phyloP scores from a whole-genome alignment of 1,140 invertebrate species.

The Planococcus citri region DNA sequence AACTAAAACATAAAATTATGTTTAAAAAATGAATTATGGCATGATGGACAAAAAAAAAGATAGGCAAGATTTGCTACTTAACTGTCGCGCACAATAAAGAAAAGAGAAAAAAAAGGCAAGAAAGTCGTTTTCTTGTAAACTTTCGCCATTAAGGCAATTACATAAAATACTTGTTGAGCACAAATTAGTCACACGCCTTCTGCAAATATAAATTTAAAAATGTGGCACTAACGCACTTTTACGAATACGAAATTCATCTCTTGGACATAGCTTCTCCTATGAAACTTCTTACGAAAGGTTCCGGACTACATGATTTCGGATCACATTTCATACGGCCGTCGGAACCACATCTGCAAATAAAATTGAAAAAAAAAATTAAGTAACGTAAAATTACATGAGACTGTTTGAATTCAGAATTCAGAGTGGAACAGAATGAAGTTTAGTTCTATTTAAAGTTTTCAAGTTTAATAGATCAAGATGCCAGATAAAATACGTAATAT shows the following conservation, averaged over 20 bases:
- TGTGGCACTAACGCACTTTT: background rate
- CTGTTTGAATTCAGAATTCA: background rate
- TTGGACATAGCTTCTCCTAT: constrained; percentile 48
- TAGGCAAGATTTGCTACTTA: background rate
- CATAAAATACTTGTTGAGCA: background rate
- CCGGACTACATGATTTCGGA: constrained; percentile 70
- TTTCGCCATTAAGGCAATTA: background rate
- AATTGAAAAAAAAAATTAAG: constrained; percentile 21
- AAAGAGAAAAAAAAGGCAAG: background rate
- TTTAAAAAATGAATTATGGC: background rate
- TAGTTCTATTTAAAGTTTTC: background rate
- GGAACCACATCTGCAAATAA: constrained; percentile 59
- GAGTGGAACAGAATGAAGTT: background rate
- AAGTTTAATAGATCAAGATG: too few relatives aligned
- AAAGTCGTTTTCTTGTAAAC: background rate
- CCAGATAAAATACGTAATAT: too few relatives aligned
- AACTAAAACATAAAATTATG: background rate
- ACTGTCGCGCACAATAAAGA: background rate
- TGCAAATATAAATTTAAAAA: background rate
- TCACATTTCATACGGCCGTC: constrained; percentile 88
- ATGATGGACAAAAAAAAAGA: background rate
- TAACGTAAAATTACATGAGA: constrained; percentile 18
- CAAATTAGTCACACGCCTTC: background rate
- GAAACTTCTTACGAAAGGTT: constrained; percentile 77
- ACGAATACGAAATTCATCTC: background rate